Conservation (phyloP, 2,888 invertebrate genomes). For the Melitaea athalia region DNA sequence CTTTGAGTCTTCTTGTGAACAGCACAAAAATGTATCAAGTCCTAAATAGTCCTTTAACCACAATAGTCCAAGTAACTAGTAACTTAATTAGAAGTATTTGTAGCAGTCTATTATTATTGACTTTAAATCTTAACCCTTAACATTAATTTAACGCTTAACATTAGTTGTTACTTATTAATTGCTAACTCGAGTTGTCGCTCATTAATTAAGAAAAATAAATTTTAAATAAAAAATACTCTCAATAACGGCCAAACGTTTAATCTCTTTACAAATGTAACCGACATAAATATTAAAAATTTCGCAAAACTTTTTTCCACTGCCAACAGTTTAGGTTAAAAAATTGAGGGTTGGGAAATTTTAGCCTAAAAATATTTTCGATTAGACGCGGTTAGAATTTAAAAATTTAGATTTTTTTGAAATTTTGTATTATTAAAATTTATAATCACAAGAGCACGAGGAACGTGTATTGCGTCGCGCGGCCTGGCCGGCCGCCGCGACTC, state of each 20-base stretch:
- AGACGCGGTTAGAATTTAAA: constrained; percentile 67
- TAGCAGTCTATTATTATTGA: constrained; percentile 58
- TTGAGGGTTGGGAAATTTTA: constrained; percentile 64
- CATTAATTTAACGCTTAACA: constrained; percentile 70
- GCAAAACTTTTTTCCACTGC: constrained; percentile 72
- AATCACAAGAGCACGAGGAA: constrained; percentile 83
- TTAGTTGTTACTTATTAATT: constrained; percentile 55
- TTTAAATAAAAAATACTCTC: constrained; percentile 72
- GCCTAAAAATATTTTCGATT: constrained; percentile 78
- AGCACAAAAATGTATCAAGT: constrained; percentile 58
- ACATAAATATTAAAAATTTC: constrained; percentile 81
- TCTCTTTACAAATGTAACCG: constrained; percentile 79
- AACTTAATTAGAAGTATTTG: constrained; percentile 52
- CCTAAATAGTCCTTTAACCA: constrained; percentile 49
- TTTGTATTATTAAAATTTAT: constrained; percentile 75
- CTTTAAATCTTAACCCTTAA: constrained; percentile 54
- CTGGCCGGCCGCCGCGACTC: constrained; percentile 81
- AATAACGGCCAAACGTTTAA: constrained; percentile 77
- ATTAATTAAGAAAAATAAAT: constrained; percentile 67
- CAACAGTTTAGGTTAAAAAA: constrained; percentile 74
- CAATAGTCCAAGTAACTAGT: constrained; percentile 52
- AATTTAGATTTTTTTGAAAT: constrained; percentile 55
- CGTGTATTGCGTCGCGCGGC: constrained; percentile 80
- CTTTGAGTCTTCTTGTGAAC: constrained; percentile 46
- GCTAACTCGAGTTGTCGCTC: constrained; percentile 65